Evolutionary conservation across 2,888 invertebrate genomes (phyloP).

Genomic region (Oscheius onirici): DNA sequence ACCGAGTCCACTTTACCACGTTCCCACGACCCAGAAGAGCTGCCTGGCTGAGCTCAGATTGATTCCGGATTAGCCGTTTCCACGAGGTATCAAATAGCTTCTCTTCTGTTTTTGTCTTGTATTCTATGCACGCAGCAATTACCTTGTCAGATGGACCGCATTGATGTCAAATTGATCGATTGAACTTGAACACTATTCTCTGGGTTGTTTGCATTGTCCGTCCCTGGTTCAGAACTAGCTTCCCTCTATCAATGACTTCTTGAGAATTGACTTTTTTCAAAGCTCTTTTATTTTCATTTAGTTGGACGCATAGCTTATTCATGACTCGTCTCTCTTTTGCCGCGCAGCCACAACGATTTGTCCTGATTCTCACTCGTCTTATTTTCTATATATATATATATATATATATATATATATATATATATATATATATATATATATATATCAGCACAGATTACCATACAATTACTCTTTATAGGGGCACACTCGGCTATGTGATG

Average conservation of each 20-base stretch:
- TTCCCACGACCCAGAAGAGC: not conserved
- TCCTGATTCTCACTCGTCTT: not conserved
- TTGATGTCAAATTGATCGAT: not conserved
- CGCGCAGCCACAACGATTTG: conserved; percentile 19
- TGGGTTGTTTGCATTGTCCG: not conserved
- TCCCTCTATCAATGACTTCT: not conserved
- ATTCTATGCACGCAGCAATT: not conserved
- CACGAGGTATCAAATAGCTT: not conserved
- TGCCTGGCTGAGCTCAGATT: not conserved
- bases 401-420: too few relatives aligned
- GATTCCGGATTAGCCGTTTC: not conserved
- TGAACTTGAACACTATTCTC: not conserved
- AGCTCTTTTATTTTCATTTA: conserved; percentile 14
- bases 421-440: too few relatives aligned
- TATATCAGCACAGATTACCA: not conserved
- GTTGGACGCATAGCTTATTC: conserved; percentile 22
- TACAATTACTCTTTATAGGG: conserved; percentile 6
- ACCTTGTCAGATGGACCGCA: not conserved
- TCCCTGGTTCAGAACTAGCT: not conserved
- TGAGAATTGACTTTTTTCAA: too few relatives aligned
- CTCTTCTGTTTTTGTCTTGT: not conserved
- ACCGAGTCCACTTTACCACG: not conserved
- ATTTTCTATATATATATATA: not conserved
- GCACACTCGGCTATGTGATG: conserved; percentile 39
- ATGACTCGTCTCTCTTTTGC: conserved; percentile 5